Conservation (phyloP, 2,113 vertebrate species). For the Chamaea fasciata region DNA sequence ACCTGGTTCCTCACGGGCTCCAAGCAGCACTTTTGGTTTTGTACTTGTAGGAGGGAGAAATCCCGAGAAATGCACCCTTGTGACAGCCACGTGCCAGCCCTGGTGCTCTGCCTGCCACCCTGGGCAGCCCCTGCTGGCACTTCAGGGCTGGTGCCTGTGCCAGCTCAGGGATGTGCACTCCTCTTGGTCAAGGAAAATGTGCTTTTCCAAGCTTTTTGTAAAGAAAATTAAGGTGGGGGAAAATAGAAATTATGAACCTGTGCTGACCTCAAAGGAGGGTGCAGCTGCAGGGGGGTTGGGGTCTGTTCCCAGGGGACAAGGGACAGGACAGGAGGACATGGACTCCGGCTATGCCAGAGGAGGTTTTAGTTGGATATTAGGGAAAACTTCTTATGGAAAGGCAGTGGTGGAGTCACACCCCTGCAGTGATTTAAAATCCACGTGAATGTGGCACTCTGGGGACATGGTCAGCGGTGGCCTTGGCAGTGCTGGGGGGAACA, state of each 20-base stretch:
- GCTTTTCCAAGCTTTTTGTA: neutral
- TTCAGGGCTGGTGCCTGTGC: neutral
- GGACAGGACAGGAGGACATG: neutral
- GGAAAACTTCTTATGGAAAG: neutral
- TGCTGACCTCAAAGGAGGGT: neutral
- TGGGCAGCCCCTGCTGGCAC: no score
- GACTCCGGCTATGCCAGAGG: neutral
- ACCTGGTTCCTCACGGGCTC: neutral
- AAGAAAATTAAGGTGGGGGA: neutral
- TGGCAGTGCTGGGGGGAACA: neutral
- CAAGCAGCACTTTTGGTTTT: neutral
- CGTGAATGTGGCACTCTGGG: neutral
- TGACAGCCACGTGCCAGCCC: neutral
- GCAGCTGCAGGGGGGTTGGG: neutral
- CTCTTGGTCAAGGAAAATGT: neutral
- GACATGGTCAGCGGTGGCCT: neutral
- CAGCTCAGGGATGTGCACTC: rapidly evolving
- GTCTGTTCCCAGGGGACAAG: neutral
- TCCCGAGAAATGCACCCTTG: neutral
- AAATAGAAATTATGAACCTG: neutral
- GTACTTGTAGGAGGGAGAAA: neutral
- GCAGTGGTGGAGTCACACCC: neutral
- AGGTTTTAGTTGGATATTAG: neutral
- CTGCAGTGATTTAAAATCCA: neutral
- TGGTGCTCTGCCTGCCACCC: neutral